Percentiles rank a stretch among this genome's conserved stretches.
These are phyloP conservation scores for Dryomyza anilis DNA, from an alignment of 2,888 invertebrate genomes.

Conservation along the genomic window DNA sequence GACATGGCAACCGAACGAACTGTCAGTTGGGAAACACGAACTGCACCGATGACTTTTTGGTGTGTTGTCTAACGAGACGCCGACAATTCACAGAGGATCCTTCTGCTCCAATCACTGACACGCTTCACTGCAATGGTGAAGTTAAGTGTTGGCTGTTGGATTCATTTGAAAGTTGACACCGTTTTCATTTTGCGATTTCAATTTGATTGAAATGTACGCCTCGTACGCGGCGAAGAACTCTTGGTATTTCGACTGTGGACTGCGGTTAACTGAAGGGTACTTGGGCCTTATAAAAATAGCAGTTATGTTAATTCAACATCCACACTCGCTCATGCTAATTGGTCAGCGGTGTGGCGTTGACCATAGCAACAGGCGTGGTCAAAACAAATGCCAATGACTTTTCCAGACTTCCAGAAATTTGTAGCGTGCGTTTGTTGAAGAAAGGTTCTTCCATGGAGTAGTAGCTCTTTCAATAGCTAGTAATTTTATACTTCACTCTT, in stretches of 20 bases:
- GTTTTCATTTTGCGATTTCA: no score
- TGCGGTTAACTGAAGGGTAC: neutral
- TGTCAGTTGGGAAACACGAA: neutral
- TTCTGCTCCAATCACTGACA: neutral
- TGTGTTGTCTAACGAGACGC: neutral
- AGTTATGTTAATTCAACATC: slow-evolving; percentile 15
- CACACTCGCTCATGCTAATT: slow-evolving; percentile 9
- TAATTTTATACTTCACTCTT: no score
- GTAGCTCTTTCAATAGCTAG: no score
- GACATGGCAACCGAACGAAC: slow-evolving; percentile 1
- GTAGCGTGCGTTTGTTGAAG: no score
- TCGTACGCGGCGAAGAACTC: no score
- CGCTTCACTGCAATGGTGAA: no score
- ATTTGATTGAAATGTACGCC: no score
- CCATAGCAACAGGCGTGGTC: slow-evolving; percentile 27
- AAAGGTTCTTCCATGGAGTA: no score
- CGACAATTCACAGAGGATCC: neutral
- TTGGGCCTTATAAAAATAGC: neutral
- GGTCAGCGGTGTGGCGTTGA: neutral
- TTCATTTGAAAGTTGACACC: neutral
- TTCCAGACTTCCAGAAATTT: neutral
- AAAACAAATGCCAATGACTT: slow-evolving; percentile 23
- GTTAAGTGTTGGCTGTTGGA: no score
- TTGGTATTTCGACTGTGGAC: neutral
- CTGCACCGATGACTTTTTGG: no score